Conservation (phyloP, 2,113 vertebrate genomes). For the Pluvialis apricaria region DNA sequence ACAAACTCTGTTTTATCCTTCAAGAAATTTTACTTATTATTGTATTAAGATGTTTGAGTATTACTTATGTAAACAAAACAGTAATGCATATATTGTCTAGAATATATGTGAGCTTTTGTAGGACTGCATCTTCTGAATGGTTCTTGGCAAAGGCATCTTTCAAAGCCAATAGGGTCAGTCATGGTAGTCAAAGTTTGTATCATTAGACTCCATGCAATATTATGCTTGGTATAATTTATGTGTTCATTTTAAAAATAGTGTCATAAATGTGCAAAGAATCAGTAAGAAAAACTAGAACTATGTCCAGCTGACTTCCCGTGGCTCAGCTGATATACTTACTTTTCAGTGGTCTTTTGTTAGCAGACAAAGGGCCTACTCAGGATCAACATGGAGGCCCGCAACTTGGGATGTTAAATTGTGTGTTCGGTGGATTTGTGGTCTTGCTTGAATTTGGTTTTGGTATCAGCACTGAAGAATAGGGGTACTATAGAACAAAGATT, state of each 20-base stretch:
- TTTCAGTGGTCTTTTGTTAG: background rate
- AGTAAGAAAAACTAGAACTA: background rate
- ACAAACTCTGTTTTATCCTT: background rate
- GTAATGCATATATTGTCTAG: background rate
- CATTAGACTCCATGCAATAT: background rate
- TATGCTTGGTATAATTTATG: background rate
- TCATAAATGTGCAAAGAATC: background rate
- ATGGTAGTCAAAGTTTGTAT: background rate
- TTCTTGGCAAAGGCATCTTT: background rate
- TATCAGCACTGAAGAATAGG: background rate
- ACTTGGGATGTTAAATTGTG: background rate
- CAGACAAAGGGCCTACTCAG: background rate
- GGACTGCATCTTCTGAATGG: background rate
- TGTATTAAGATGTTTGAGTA: background rate
- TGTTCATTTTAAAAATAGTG: background rate
- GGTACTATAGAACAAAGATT: background rate
- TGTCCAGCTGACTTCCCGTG: background rate
- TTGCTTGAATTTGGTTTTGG: background rate
- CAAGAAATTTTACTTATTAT: background rate
- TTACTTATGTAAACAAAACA: background rate
- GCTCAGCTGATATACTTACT: background rate
- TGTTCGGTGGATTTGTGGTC: background rate
- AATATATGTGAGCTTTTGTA: background rate
- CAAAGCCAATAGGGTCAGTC: background rate
- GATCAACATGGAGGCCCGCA: background rate